Percentiles rank a stretch among this genome's conserved stretches.
These are phyloP conservation scores for Ectropis crepuscularia DNA, from an alignment of 2,888 invertebrate species.

Conservation along the genomic window DNA sequence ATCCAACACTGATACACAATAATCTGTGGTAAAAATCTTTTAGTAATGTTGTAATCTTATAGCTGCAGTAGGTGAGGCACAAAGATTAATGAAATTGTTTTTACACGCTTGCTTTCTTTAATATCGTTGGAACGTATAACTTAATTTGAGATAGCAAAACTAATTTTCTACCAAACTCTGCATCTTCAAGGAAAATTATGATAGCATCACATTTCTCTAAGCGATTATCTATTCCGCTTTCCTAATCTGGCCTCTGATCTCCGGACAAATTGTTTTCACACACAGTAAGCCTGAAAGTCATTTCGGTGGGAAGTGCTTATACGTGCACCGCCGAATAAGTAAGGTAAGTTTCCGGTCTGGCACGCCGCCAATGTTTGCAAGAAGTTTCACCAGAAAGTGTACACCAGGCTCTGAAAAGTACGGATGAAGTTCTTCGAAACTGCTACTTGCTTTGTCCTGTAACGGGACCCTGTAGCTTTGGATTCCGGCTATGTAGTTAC, in stretches of 20 bases:
- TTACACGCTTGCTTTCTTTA: too few species aligned
- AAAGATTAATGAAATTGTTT: too few species aligned
- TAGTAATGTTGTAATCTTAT: too few species aligned
- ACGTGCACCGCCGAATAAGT: constrained; percentile 60
- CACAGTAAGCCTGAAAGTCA: constrained; percentile 49
- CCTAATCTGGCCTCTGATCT: constrained; percentile 15
- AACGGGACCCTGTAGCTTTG: constrained; percentile 44
- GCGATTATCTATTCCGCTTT: constrained; percentile 9
- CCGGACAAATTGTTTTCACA: constrained; percentile 30
- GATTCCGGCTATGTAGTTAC: constrained; percentile 37
- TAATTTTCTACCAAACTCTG: too few species aligned
- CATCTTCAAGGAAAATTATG: neutral
- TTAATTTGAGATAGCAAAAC: too few species aligned
- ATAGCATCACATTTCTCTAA: neutral
- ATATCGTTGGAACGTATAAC: too few species aligned
- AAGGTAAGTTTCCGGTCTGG: constrained; percentile 65
- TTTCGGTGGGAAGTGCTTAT: constrained; percentile 60
- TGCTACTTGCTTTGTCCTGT: constrained; percentile 50
- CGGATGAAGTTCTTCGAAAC: constrained; percentile 61
- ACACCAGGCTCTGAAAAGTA: constrained; percentile 54
- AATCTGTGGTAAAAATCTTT: too few species aligned
- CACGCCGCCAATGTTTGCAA: constrained; percentile 68
- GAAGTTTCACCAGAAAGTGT: constrained; percentile 55
- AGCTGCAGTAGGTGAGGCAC: too few species aligned
- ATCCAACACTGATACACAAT: too few species aligned